Evolutionary conservation across 2,797 vertebrate species (phyloP), one percentile per base, ranked within the genome.

Genomic region (Galagoides demidoff): DNA sequence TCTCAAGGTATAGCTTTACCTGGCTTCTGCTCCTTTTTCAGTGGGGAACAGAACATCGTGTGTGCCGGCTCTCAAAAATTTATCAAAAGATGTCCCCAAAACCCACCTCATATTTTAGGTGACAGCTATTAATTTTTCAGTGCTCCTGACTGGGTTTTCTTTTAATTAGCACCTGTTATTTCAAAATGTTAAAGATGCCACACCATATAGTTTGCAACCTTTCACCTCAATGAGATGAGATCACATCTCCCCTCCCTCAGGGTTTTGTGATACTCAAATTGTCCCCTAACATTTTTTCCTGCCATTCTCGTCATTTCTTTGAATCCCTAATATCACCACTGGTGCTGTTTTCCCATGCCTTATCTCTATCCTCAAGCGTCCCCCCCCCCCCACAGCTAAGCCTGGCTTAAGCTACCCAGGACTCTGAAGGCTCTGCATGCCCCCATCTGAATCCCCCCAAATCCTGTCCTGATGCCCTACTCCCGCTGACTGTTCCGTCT

Each of bases 301-400:
- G 19, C 52, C n/a, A 1, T 7, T 83, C 70, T 61, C 5, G n/a
- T 43, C 34, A 9, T 34, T 66, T 79, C 45, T 73, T 34, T 74
- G 76, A 31, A 37, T n/a, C 55, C 10, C 27, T 2, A 4, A 2
- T 7, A 0, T 31, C 17, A 49, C 13, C 4, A 19, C 3, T 7
- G 64, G 52, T 16, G 3, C 49, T 9, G 2, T 19, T 37, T 55
- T 17, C 12, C 0, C 0, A 7, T 13, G 37, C n/a, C 63, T 82
- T 4, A 1, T 66, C 45, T 61, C 22, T 29, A 3, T 59, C 29
- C 4, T 45, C 59, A 0, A 1, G 17, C 45, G 29, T 4, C 39
- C 61, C 39, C 39, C 22, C 39, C 22, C 20, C 12, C 31, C 63
- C 23, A 2, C 3, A 37, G 55, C 78, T 52, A n/a, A 61, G 70